Percentiles rank a stretch among this genome's conserved stretches.
These are phyloP conservation scores for Chrysochloris asiatica DNA, from an alignment of 2,113 vertebrate genomes.

Conservation along the genomic window DNA sequence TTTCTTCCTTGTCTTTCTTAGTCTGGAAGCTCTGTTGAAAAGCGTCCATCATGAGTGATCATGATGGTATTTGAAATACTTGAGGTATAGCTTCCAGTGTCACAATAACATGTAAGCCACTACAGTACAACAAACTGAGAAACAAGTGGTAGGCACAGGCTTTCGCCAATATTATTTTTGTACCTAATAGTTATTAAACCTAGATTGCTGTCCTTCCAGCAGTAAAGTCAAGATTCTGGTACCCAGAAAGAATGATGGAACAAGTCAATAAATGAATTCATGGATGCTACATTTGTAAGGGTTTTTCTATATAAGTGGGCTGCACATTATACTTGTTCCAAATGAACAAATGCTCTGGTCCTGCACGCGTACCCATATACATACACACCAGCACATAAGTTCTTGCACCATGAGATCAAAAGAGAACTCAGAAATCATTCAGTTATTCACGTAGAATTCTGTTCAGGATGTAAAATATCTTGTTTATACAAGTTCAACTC, in stretches of 20 bases:
- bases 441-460: not conserved
- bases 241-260: not conserved
- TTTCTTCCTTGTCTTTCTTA: too few species aligned
- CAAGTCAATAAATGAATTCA: not conserved
- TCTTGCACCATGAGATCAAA: not conserved
- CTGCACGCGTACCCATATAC: too few species aligned
- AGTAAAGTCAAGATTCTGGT: not conserved
- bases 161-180: not conserved
- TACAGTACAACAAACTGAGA: too few species aligned
- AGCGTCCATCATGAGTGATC: too few species aligned
- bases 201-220: not conserved
- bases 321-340: fast-evolving
- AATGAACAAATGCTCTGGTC: too few species aligned
- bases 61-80: too few species aligned
- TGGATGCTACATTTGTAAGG: not conserved
- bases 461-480: slow-evolving; percentile 6
- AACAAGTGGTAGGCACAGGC: too few species aligned
- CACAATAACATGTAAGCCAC: too few species aligned
- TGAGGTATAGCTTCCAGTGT: too few species aligned
- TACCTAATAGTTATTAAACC: not conserved
- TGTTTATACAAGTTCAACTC: slow-evolving; percentile 31
- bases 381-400: not conserved
- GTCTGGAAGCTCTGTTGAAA: too few species aligned
- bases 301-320: not conserved
- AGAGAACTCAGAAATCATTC: not conserved